A percentile compares a stretch with the other conserved stretches of the same genome.
Evolutionary conservation across 2,888 invertebrate genomes (phyloP).

Genomic region (Carpatolechia fugitivella): DNA sequence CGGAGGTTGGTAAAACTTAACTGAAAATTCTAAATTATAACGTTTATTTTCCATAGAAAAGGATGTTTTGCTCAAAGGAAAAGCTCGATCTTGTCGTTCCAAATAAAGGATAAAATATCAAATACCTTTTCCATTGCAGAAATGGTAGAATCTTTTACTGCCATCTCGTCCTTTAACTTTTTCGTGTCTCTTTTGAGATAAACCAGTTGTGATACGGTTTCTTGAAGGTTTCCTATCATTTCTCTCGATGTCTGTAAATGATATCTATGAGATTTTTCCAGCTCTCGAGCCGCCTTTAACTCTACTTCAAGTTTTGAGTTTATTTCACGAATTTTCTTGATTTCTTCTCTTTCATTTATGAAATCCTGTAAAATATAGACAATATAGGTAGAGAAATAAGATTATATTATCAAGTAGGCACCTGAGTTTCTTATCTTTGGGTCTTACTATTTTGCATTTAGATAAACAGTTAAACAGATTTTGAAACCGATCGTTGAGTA

Average conservation of each 20-base stretch:
- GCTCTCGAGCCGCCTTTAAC: constrained; percentile 56
- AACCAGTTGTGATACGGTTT: constrained; percentile 65
- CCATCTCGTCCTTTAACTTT: constrained; percentile 56
- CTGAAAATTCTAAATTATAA: too few species aligned
- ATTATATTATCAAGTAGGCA: too few species aligned
- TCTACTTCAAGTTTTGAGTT: constrained; percentile 58
- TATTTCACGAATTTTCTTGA: constrained; percentile 49
- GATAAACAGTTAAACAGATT: constrained; percentile 50
- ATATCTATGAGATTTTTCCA: constrained; percentile 67
- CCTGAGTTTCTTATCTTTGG: too few species aligned
- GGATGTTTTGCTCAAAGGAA: too few species aligned
- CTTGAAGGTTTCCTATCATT: constrained; percentile 69
- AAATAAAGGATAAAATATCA: neutral
- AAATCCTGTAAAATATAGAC: constrained; percentile 50
- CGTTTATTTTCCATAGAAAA: too few species aligned
- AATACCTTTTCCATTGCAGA: constrained; percentile 49
- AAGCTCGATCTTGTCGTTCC: too few species aligned
- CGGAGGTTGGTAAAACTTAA: too few species aligned
- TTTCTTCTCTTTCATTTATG: constrained; percentile 54
- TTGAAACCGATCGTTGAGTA: constrained; percentile 45
- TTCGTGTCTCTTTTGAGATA: constrained; percentile 64
- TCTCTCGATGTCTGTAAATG: constrained; percentile 63
- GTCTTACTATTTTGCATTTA: constrained; percentile 64
- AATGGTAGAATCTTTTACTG: constrained; percentile 45
- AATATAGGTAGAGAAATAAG: too few species aligned